Evolutionary conservation across 2,113 vertebrate species (phyloP), one percentile per base, ranked within the genome.

Genomic region (Picathartes gymnocephalus): DNA sequence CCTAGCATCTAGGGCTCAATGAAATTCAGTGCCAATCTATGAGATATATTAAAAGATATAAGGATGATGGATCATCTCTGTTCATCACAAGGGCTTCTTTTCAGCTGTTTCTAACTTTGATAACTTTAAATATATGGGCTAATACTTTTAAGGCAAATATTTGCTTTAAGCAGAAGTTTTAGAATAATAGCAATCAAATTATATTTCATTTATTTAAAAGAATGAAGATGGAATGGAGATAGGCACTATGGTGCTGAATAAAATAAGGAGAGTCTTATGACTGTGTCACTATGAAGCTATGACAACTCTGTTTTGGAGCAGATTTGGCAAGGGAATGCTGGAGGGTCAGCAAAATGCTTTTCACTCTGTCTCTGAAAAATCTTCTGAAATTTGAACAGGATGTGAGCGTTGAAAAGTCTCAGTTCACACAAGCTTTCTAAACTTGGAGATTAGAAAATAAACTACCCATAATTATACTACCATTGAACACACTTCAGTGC

Each of bases 301-400:
- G 5, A 78, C 23, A 61, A 13, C 53, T 82, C 39, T 60, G 1
- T 71, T 83, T 89, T 71, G 25, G 66, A 91, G 16, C 12, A 68
- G 35, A 91, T 91, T 87, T 91, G 70, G 48, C 66, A 81, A 68
- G 27, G 16, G n/a, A 84, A 72, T 7, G 4, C 70, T 86, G 24
- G 23, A 89, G 53, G 89, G 73, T 81, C 84, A 92, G 39, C 22
- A 92, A 72, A 96, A 61, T 69, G 61, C 45, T 89, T 95, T 91
- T 89, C 42, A 37, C 70, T 93, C 33, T 51, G 93, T 84, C 73
- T 10, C 58, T 90, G 90, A 96, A 96, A 95, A 92, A 76, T 89
- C 20, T 92, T 73, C 72, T 85, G 61, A 91, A 92, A 86, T 95
- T 84, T 73, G 91, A 81, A 92, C 68, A 81, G 65, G 80, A 92